These are phyloP conservation scores for Marronus borbonicus DNA, from an alignment of 2,888 invertebrate genomes.

Conservation along the genomic window DNA sequence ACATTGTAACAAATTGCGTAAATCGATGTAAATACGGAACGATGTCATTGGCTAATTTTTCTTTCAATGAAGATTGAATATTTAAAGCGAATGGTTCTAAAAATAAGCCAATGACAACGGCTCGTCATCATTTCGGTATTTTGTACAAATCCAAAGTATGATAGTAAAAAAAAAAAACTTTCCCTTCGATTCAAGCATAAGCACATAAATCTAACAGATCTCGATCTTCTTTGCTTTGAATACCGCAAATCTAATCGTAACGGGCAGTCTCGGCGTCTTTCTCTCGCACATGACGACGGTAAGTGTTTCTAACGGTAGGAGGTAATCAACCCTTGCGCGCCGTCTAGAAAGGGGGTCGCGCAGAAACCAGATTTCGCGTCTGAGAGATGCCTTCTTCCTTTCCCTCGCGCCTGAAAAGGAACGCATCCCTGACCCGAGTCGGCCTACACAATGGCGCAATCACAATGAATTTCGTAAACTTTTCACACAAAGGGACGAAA, in stretches of 20 bases:
- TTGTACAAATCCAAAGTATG: too few relatives aligned
- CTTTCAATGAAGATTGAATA: too few relatives aligned
- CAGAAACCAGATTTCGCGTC: constrained; percentile 60
- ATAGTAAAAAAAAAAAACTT: too few relatives aligned
- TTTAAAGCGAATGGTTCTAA: not conserved
- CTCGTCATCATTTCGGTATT: too few relatives aligned
- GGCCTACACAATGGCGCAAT: constrained; percentile 55
- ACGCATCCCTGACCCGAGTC: constrained; percentile 58
- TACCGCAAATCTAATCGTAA: constrained; percentile 31
- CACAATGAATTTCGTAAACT: constrained; percentile 58
- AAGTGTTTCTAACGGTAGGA: constrained; percentile 59
- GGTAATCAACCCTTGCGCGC: constrained; percentile 55
- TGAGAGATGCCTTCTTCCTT: constrained; percentile 54
- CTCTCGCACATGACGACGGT: constrained; percentile 46
- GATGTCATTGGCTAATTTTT: too few relatives aligned
- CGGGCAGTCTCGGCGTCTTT: constrained; percentile 50
- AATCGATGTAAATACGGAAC: too few relatives aligned
- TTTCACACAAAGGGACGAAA: constrained; percentile 49
- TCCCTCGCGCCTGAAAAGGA: constrained; percentile 53
- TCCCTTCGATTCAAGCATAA: too few relatives aligned
- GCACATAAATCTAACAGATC: not conserved
- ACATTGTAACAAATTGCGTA: too few relatives aligned
- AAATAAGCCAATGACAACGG: too few relatives aligned
- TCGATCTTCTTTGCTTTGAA: constrained; percentile 13
- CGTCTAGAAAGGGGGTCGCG: constrained; percentile 55